Evolutionary conservation across 2,888 invertebrate genomes (phyloP), one percentile per base, ranked within the genome.

Genomic region (Masnerella sp.): DNA sequence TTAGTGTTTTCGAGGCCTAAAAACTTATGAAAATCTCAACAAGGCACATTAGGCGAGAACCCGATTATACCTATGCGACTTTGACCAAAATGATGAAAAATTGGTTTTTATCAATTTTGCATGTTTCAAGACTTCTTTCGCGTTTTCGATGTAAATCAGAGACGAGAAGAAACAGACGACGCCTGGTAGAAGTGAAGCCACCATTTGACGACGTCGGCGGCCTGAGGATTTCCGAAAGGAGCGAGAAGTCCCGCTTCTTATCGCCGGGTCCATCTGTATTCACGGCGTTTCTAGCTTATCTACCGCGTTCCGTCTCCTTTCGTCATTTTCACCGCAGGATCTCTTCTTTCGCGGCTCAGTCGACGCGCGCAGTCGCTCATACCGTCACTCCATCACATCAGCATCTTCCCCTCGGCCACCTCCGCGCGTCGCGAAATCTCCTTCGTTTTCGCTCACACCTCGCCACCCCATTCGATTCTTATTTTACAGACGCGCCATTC

Each of bases 241-340:
- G 81, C 78, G 79, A 80, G 76, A 62, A 67, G 62, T 73, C 73
- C 20, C 45, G 40, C 28, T 62, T 73, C 78, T 82, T 85, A 85
- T 85, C 84, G 77, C 62, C 61, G 34, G 77, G 83, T 83, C 85
- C 82, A 85, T 86, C 85, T 85, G 85, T 82, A 85, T 85, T 85
- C 85, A 84, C 82, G 71, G 76, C 78, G 77, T 80, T 81, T 78
- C 79, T 78, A 74, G 78, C 82, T 84, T 84, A 84, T 84, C 84
- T 81, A 45, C 59, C 73, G 76, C 73, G 56, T 74, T 67, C 78
- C 40, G 32, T 74, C 77, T 79, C 76, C 70, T 51, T 56, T 56
- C 42, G 56, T 54, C 62, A 62, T 49, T 64, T 62, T 71, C 22
- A 40, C 64, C 43, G 36, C 62, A 51, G 51, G 28, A 75, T 64